Evolutionary conservation across 2,113 vertebrate genomes (phyloP), one percentile per base, ranked within the genome.

Genomic region (Ibidorhyncha struthersii): DNA sequence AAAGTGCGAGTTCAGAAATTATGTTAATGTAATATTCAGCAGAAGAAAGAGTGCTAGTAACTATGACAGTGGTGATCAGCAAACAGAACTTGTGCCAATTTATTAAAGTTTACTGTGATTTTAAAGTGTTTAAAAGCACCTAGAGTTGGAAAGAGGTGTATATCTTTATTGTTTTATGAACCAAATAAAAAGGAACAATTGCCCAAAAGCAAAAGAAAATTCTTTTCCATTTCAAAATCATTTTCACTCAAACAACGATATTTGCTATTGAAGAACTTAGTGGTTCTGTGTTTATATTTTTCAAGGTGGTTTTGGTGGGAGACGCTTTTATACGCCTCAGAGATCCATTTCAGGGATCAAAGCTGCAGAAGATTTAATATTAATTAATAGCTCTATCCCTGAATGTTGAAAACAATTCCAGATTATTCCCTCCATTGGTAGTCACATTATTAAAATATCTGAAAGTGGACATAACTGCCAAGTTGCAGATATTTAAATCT

Each of bases 401-500:
- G 49, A 79, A 79, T 34, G 25, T 45, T 91, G 61, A 91, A 95
- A 96, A 9, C 12, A 71, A 25, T 45, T 91, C 61, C 29, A 95
- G 66, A 92, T 76, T 91, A 81, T 34, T 93, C 43, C 16, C 27
- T 86, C 26, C 34, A 14, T 78, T 69, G 32, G 61, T 53, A 81
- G 82, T 47, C 70, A 41, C 43, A 65, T 72, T 40, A 82, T 76
- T 91, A 86, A 86, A 97, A 84, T 86, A 87, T 74, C 47, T 84
- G 66, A 79, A 63, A 89, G 43, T 0, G 5, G 70, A 49, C 77
- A 76, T 53, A 65, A 74, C 45, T 81, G 89, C 49, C 86, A 95
- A 95, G 50, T 94, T 77, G 77, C 14, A 55, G 38, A 34, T 66
- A 94, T 73, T 89, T 95, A 82, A 95, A 89, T 77, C 58, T 95